Conservation (phyloP, 2,888 invertebrate genomes). For the Anticlea derivata region DNA sequence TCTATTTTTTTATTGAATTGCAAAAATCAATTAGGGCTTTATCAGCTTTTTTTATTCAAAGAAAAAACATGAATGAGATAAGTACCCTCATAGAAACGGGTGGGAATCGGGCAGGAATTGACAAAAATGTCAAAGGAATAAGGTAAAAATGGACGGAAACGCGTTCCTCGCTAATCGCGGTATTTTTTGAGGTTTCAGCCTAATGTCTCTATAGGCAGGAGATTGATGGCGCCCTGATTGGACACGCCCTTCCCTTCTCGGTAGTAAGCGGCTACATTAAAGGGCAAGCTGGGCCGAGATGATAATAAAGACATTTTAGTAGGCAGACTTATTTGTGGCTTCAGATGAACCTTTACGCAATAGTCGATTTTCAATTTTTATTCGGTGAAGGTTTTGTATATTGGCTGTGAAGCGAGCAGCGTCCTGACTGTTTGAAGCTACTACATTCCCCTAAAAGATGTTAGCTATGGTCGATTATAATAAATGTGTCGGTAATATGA, state of each 20-base stretch:
- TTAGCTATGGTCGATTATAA: too few species aligned
- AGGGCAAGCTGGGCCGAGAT: constrained; percentile 39
- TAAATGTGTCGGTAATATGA: background rate
- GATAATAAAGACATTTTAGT: constrained; percentile 19
- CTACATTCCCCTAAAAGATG: too few species aligned
- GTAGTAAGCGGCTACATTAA: constrained; percentile 63
- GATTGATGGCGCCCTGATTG: constrained; percentile 70
- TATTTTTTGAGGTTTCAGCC: constrained; percentile 52
- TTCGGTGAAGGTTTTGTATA: too few species aligned
- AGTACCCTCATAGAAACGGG: too few species aligned
- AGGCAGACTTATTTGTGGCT: background rate
- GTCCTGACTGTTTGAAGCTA: too few species aligned
- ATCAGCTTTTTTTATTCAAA: background rate
- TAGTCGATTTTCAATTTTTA: too few species aligned
- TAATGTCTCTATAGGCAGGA: constrained; percentile 69
- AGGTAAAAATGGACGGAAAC: constrained; percentile 60
- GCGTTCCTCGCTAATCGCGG: constrained; percentile 61
- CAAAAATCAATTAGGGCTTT: constrained; percentile 12
- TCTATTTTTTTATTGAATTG: constrained; percentile 15
- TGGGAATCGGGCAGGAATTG: background rate
- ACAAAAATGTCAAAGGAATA: constrained; percentile 27
- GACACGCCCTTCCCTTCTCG: constrained; percentile 64
- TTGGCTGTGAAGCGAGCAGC: too few species aligned
- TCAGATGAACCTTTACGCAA: constrained; percentile 2
- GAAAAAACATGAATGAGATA: background rate